Evolutionary conservation across 2,113 vertebrate genomes (phyloP).

Genomic region (Crotophaga sulcirostris): DNA sequence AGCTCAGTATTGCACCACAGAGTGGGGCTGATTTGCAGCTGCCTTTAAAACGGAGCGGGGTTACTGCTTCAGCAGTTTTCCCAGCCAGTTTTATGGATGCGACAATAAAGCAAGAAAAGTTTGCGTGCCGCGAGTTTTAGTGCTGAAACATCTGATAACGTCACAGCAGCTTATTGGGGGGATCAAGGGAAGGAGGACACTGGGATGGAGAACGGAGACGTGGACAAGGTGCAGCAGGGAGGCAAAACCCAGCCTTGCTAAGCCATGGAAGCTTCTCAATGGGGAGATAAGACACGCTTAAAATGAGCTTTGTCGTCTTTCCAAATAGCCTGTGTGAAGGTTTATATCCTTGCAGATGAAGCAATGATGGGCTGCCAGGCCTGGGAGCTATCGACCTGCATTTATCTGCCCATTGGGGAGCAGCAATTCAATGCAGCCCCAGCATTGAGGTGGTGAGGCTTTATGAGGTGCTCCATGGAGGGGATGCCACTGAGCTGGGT

Average conservation of each 20-base stretch:
- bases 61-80: conserved; percentile 73
- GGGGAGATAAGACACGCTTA: not conserved
- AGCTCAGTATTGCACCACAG: not conserved
- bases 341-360: not conserved
- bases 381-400: not conserved
- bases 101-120: conserved; percentile 4
- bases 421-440: not conserved
- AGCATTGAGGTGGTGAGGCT: not conserved
- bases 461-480: not conserved
- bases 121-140: conserved; percentile 6
- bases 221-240: not conserved
- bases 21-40: conserved; percentile 61
- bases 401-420: not conserved
- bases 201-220: not conserved
- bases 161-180: not conserved
- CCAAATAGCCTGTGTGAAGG: not conserved
- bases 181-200: not conserved
- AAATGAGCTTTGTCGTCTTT: not conserved
- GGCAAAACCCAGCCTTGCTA: not conserved
- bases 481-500: fast-evolving
- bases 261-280: not conserved
- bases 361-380: not conserved
- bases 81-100: conserved; percentile 58
- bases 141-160: conserved; percentile 32
- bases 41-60: conserved; percentile 60